phyloP scores from a whole-genome alignment of 1,140 invertebrate genomes.

The Neotoxoptera formosana region DNA sequence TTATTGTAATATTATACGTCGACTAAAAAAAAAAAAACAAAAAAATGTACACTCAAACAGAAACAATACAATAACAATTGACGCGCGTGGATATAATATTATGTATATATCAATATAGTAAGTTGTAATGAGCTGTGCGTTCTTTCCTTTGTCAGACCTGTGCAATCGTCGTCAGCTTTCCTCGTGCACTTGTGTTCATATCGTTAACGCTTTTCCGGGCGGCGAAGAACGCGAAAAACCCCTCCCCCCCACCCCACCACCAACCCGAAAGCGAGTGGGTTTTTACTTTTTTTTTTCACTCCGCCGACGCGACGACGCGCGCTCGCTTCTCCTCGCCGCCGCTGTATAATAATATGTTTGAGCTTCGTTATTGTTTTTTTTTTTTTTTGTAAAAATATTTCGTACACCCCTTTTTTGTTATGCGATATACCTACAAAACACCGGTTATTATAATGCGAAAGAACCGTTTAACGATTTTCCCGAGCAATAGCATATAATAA shows the following conservation, averaged over 20 bases:
- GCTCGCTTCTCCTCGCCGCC: not conserved
- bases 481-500: too few species aligned
- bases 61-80: too few species aligned
- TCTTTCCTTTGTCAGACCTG: too few species aligned
- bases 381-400: not conserved
- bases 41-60: too few species aligned
- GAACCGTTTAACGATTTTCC: slow-evolving; percentile 8
- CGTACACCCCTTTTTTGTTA: not conserved
- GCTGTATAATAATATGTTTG: not conserved
- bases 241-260: too few species aligned
- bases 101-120: too few species aligned
- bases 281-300: not conserved
- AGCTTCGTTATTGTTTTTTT: not conserved
- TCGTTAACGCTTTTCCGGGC: not conserved
- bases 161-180: not conserved
- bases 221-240: not conserved
- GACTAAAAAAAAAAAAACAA: too few species aligned
- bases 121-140: too few species aligned
- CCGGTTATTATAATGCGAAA: not conserved
- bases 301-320: not conserved
- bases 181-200: not conserved
- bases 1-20: too few species aligned
- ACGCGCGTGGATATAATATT: too few species aligned
- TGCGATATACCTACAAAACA: not conserved
- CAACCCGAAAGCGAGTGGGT: not conserved